Conservation (phyloP, 2,888 invertebrate species). For the Athalia circularis region DNA sequence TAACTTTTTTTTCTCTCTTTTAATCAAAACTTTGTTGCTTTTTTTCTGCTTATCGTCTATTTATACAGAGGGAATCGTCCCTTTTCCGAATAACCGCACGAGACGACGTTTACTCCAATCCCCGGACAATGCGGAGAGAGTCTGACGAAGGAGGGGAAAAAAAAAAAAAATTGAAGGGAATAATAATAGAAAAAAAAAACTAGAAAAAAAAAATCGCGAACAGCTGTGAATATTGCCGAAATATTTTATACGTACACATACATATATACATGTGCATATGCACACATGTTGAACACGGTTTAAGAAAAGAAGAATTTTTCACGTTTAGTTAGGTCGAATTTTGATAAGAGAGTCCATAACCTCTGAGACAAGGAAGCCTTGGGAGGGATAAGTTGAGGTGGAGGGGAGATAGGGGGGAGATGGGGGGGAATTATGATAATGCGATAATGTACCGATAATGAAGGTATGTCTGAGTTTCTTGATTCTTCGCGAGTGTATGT, state of each 20-base stretch:
- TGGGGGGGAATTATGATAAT: neutral
- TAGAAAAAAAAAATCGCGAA: neutral
- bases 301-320: neutral
- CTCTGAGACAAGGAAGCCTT: slow-evolving; percentile 20
- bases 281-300: neutral
- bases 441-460: neutral
- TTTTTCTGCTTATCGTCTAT: neutral
- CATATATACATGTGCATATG: neutral
- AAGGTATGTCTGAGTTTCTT: no score
- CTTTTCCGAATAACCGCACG: no score
- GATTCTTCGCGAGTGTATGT: no score
- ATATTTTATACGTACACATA: neutral
- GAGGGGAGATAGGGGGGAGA: neutral
- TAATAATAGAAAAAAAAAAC: neutral
- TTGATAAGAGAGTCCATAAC: neutral
- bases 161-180: neutral
- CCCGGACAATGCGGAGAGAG: neutral
- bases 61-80: no score
- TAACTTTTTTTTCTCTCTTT: neutral
- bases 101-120: neutral
- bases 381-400: neutral
- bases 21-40: neutral
- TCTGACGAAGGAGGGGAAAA: neutral
- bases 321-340: neutral
- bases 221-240: neutral